These are phyloP conservation scores for Ashinkailepas kermadecensis DNA, from an alignment of 2,888 invertebrate genomes.

Conservation along the genomic window DNA sequence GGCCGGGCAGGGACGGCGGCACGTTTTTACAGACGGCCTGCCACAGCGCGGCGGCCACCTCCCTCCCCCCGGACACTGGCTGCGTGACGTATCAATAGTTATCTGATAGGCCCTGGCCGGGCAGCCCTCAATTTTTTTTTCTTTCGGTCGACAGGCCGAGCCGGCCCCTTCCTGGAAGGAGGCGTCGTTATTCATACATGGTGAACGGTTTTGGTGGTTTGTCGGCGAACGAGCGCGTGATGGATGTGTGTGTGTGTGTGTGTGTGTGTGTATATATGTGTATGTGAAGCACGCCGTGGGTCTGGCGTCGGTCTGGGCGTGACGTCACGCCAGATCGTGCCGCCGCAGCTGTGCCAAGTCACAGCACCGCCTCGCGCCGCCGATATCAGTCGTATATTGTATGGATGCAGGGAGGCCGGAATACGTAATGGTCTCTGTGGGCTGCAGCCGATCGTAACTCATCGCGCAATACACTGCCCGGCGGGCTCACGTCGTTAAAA, in stretches of 20 bases:
- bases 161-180: background rate
- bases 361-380: constrained; percentile 18
- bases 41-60: background rate
- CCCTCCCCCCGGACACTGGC: background rate
- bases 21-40: background rate
- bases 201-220: background rate
- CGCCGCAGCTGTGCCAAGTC: background rate
- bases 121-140: background rate
- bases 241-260: background rate
- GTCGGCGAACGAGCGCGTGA: background rate
- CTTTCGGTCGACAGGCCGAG: background rate
- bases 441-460: constrained; percentile 29
- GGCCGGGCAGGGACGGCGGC: background rate
- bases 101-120: background rate
- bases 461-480: constrained; percentile 28
- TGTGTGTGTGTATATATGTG: no score
- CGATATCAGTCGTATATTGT: constrained; percentile 13
- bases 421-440: constrained; percentile 26
- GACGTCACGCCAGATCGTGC: background rate
- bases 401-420: constrained; percentile 12
- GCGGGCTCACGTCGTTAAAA: constrained; percentile 25
- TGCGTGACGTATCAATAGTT: constrained; percentile 10
- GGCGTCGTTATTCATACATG: background rate
- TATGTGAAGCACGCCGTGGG: background rate
- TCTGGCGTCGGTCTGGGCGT: background rate